These are phyloP conservation scores for Drosophila hamatofila DNA, from an alignment of 2,888 invertebrate genomes.

Conservation along the genomic window DNA sequence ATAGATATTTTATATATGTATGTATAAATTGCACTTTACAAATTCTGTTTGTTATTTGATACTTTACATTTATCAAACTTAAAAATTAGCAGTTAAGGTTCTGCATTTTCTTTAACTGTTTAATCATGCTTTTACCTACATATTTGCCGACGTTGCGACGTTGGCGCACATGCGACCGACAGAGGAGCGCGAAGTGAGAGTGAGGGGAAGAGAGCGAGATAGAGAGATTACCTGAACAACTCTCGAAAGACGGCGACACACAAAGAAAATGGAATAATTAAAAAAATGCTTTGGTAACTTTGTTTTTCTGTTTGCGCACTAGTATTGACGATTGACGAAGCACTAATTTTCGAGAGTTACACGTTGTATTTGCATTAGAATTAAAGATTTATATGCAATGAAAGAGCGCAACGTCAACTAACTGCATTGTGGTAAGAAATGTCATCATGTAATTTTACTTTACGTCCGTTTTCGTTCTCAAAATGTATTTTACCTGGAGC, in stretches of 20 bases:
- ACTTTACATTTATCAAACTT: not conserved
- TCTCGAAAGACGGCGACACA: constrained; percentile 27
- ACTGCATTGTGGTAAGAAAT: constrained; percentile 46
- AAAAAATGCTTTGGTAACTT: constrained; percentile 4
- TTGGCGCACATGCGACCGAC: constrained; percentile 31
- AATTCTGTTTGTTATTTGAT: not conserved
- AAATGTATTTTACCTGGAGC: constrained; percentile 59
- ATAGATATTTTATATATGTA: not conserved
- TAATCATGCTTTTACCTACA: constrained; percentile 34
- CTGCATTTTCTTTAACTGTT: constrained; percentile 10
- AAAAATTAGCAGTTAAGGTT: not conserved
- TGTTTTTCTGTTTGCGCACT: not conserved
- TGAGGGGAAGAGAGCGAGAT: constrained; percentile 9
- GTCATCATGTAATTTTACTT: constrained; percentile 69
- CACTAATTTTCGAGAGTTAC: not conserved
- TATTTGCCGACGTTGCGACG: constrained; percentile 62
- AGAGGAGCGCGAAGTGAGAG: constrained; percentile 4
- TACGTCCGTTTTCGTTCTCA: constrained; percentile 26
- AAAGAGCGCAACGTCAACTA: constrained; percentile 27
- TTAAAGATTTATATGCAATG: not conserved
- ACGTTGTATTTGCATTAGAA: not conserved
- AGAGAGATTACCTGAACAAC: constrained; percentile 19
- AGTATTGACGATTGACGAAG: not conserved
- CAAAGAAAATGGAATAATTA: constrained; percentile 47
- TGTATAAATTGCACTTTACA: too few species aligned